phyloP scores from a whole-genome alignment of 1,140 invertebrate species.

The Solenopsis fugax region DNA sequence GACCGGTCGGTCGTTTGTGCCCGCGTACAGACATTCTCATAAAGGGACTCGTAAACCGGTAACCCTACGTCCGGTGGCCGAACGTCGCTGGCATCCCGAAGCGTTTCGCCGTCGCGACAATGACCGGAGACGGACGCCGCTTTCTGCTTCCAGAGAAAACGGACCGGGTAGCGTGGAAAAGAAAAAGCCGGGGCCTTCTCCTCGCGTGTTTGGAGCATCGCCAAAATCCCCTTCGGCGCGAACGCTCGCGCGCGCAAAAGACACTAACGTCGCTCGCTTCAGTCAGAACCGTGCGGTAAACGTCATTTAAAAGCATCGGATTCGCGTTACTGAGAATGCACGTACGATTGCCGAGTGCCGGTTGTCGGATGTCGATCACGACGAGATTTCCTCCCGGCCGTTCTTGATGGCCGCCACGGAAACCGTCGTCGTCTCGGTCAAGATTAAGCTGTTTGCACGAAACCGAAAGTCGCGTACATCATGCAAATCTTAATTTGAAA shows the following conservation, averaged over 20 bases:
- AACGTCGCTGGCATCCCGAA: neutral
- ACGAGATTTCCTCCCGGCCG: constrained; percentile 30
- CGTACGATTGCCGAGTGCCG: neutral
- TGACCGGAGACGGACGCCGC: constrained; percentile 11
- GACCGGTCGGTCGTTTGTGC: constrained; percentile 8
- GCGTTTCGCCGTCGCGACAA: constrained; percentile 9
- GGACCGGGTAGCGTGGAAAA: neutral
- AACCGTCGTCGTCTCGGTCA: neutral
- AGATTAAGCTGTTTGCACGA: constrained; percentile 40
- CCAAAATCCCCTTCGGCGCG: constrained; percentile 32
- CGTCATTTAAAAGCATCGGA: constrained; percentile 64
- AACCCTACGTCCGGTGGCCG: constrained; percentile 6
- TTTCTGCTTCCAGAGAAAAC: constrained; percentile 27
- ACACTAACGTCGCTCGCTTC: constrained; percentile 16
- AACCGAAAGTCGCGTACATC: neutral
- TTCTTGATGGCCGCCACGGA: neutral
- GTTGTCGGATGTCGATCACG: constrained; percentile 45
- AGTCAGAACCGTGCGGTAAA: constrained; percentile 18
- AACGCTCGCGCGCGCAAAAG: constrained; percentile 22
- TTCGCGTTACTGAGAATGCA: constrained; percentile 50
- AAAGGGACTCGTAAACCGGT: constrained; percentile 1
- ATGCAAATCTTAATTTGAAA: constrained; percentile 6
- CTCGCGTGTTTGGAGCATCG: constrained; percentile 38
- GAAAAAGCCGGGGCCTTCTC: neutral
- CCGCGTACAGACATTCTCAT: constrained; percentile 35